Percentiles rank a stretch among this genome's conserved stretches.
These are phyloP conservation scores for Larimichthys crocea DNA, from an alignment of 2,113 vertebrate species.

Conservation along the genomic window DNA sequence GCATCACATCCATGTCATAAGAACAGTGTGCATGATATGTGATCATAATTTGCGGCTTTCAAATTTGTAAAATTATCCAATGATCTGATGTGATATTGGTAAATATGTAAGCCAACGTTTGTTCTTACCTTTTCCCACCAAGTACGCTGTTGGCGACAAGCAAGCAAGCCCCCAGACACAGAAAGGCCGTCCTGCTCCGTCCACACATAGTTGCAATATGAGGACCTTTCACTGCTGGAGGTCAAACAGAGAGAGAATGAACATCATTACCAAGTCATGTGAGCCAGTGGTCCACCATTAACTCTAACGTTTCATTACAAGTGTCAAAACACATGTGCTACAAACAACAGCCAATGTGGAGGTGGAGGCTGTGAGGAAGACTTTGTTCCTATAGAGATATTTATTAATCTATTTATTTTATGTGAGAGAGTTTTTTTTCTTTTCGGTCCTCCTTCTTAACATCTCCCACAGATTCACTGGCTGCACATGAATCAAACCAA, in stretches of 20 bases:
- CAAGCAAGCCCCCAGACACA: constrained; percentile 91
- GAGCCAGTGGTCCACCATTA: constrained; percentile 23
- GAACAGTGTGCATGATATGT: not conserved
- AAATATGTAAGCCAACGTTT: constrained; percentile 10
- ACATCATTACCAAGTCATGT: constrained; percentile 26
- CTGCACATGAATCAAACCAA: constrained; percentile 61
- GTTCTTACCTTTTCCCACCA: constrained; percentile 92
- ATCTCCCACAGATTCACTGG: constrained; percentile 44
- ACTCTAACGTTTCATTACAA: constrained; percentile 2
- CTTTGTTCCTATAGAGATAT: constrained; percentile 20
- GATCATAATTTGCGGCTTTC: not conserved
- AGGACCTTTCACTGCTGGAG: constrained; percentile 88
- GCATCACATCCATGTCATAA: not conserved
- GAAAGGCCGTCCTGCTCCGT: constrained; percentile 85
- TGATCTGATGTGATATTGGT: not conserved
- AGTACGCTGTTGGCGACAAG: constrained; percentile 84
- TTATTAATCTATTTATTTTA: not conserved
- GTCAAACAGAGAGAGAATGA: constrained; percentile 71
- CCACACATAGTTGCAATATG: constrained; percentile 88
- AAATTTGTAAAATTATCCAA: not conserved
- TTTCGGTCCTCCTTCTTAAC: constrained; percentile 33
- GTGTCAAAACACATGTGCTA: constrained; percentile 26
- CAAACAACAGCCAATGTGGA: constrained; percentile 9
- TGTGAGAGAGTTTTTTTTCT: not conserved
- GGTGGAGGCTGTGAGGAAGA: not conserved